Evolutionary conservation across 2,888 invertebrate genomes (phyloP).

Genomic region (Pseudeuparius sepicola): DNA sequence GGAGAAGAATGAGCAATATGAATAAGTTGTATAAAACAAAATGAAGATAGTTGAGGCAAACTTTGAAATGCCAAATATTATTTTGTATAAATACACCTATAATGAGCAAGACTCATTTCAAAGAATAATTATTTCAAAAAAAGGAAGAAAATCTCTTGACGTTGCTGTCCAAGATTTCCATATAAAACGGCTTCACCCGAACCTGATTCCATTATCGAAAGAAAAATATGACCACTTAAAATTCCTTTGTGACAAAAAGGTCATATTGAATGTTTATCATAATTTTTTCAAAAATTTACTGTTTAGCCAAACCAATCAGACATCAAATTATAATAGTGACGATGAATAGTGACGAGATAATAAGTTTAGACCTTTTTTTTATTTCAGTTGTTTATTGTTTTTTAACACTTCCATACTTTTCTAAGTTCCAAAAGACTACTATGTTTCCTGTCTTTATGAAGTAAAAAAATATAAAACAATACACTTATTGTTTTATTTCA

Average conservation of each 20-base stretch:
- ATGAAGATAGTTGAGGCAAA: conserved; percentile 2
- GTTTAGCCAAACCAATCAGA: conserved; percentile 4
- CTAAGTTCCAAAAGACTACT: too few species aligned
- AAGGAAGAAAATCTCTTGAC: conserved; percentile 5
- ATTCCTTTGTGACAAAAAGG: conserved; percentile 4
- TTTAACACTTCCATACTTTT: too few species aligned
- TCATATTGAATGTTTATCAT: conserved; percentile 5
- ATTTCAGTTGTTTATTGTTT: too few species aligned
- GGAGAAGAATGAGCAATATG: conserved; percentile 5
- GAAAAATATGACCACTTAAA: conserved; percentile 7
- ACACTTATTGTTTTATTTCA: too few species aligned
- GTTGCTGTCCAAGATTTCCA: conserved; percentile 5
- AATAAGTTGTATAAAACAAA: conserved; percentile 3
- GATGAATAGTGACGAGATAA: too few species aligned
- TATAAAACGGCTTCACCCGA: neutral
- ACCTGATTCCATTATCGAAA: conserved; percentile 1
- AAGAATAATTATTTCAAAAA: conserved; percentile 6
- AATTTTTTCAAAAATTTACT: conserved; percentile 4
- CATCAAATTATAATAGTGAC: conserved; percentile 1
- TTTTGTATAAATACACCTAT: conserved; percentile 6
- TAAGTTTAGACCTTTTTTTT: too few species aligned
- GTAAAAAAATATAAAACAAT: too few species aligned
- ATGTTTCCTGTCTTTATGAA: too few species aligned
- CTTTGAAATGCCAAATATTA: conserved; percentile 7
- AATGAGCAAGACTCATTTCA: conserved; percentile 4